Percentiles rank a stretch among this genome's conserved stretches.
Evolutionary conservation across 92 coral and sea anemone genomes (phyloP).

Genomic region (Desmophyllum pertusum): DNA sequence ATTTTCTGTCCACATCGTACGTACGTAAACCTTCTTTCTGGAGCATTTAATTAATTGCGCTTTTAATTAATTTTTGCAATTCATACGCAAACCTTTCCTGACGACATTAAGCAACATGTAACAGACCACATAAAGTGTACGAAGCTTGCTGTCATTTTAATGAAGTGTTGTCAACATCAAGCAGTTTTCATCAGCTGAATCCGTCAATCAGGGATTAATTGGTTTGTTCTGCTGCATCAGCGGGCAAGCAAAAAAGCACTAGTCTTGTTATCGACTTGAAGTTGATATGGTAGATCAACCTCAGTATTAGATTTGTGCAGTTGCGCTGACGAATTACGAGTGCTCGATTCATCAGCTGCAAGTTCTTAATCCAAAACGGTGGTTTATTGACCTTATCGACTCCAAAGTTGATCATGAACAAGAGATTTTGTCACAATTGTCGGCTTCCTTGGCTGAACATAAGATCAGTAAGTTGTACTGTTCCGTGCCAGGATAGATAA

Average conservation of each 20-base stretch:
- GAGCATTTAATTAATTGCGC: constrained; percentile 20
- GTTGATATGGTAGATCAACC: not conserved
- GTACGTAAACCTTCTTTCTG: constrained; percentile 30
- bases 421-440: not conserved
- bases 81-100: constrained; percentile 32
- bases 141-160: constrained; percentile 3
- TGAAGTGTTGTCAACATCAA: not conserved
- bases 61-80: constrained; percentile 29
- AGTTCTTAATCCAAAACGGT: not conserved
- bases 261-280: not conserved
- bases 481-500: constrained; percentile 35
- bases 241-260: not conserved
- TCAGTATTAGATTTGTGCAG: not conserved
- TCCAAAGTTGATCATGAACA: not conserved
- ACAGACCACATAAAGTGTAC: constrained; percentile 16
- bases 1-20: constrained; percentile 40
- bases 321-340: not conserved
- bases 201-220: not conserved
- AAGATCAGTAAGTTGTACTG: constrained; percentile 22
- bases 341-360: not conserved
- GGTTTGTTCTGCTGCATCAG: not conserved
- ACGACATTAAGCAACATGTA: constrained; percentile 4
- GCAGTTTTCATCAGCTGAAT: not conserved
- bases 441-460: not conserved
- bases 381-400: not conserved